phyloP scores from a whole-genome alignment of 2,113 vertebrate species.

The Apteryx owenii region DNA sequence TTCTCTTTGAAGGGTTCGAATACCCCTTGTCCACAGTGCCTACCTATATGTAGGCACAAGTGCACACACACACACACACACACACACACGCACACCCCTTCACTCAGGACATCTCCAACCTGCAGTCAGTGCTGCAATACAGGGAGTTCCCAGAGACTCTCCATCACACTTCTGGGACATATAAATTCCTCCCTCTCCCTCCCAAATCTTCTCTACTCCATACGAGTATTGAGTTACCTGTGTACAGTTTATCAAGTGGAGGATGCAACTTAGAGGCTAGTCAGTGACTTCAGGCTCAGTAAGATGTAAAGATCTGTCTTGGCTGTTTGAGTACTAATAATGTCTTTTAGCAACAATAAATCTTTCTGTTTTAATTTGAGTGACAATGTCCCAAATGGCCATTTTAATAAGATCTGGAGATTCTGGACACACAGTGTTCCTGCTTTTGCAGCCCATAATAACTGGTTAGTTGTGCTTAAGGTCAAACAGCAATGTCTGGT shows the following conservation, averaged over 20 bases:
- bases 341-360: slow-evolving; percentile 13
- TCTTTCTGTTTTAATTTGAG: slow-evolving; percentile 6
- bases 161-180: not conserved
- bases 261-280: not conserved
- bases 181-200: not conserved
- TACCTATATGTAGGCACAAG: fast-evolving
- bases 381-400: not conserved
- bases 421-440: not conserved
- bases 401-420: slow-evolving; percentile 31
- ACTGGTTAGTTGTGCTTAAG: not conserved
- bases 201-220: not conserved
- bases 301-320: not conserved
- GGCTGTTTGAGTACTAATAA: not conserved
- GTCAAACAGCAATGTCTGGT: not conserved
- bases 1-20: not conserved
- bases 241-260: not conserved
- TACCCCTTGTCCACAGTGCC: not conserved
- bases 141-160: not conserved
- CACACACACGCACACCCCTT: fast-evolving
- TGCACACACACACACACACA: not conserved
- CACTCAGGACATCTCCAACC: not conserved
- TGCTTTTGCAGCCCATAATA: slow-evolving; percentile 1
- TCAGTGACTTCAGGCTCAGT: not conserved
- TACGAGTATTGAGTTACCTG: not conserved
- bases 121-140: not conserved